A percentile compares a stretch with the other conserved stretches of the same genome.
These are phyloP conservation scores for Camelus bactrianus DNA, from an alignment of 2,113 vertebrate species.

Conservation along the genomic window DNA sequence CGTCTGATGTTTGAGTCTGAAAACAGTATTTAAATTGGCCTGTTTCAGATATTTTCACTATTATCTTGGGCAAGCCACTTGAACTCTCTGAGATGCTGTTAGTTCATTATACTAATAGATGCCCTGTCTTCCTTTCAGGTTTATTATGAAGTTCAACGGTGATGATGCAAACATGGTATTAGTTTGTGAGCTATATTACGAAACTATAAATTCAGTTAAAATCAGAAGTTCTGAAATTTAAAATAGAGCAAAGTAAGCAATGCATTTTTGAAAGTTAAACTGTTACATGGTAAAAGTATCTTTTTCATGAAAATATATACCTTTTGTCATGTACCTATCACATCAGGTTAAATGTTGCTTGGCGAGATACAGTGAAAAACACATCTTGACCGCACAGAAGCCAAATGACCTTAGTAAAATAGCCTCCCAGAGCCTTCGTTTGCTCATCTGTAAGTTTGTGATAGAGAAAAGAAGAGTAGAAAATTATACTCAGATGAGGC, in stretches of 20 bases:
- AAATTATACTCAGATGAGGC: not conserved
- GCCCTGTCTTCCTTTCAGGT: not conserved
- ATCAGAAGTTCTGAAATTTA: not conserved
- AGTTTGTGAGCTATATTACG: not conserved
- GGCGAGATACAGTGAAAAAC: not conserved
- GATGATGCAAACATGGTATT: not conserved
- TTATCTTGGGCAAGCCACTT: not conserved
- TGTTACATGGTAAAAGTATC: not conserved
- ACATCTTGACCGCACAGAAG: not conserved
- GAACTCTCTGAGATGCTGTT: not conserved
- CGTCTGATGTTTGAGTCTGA: not conserved
- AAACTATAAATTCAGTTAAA: not conserved
- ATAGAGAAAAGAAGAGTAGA: not conserved
- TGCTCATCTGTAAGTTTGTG: not conserved
- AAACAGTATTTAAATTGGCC: not conserved
- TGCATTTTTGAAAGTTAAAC: not conserved
- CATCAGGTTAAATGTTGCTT: not conserved
- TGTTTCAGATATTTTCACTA: not conserved
- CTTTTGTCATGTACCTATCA: not conserved
- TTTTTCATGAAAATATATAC: conserved; percentile 38
- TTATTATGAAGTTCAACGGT: not conserved
- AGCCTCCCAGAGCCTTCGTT: not conserved
- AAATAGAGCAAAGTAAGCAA: not conserved
- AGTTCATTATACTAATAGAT: not conserved
- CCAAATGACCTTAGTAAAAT: not conserved